Conservation (phyloP, 2,888 invertebrate genomes). For the Agrypnus murinus region DNA sequence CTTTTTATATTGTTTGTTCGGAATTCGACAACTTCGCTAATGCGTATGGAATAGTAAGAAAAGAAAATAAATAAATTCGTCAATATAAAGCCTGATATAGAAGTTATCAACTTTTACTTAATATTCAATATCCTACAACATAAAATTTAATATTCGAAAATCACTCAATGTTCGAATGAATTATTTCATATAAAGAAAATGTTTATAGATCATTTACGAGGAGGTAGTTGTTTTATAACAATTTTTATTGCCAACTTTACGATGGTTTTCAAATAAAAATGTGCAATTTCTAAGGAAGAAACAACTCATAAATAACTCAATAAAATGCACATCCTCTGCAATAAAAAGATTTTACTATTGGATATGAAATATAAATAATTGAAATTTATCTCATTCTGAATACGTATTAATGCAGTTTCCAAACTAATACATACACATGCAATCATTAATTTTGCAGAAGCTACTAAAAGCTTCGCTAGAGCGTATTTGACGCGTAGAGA, state of each 20-base stretch:
- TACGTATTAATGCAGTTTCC: conserved; percentile 22
- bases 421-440: conserved; percentile 35
- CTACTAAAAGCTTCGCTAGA: conserved; percentile 29
- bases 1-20: too few relatives aligned
- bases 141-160: conserved; percentile 8
- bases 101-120: not conserved
- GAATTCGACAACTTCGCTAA: too few relatives aligned
- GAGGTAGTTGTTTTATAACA: conserved; percentile 24
- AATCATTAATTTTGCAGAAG: conserved; percentile 41
- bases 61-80: too few relatives aligned
- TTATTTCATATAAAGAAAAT: conserved; percentile 11
- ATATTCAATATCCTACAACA: conserved; percentile 6
- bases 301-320: conserved; percentile 17
- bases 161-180: conserved; percentile 13
- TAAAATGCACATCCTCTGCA: conserved; percentile 17
- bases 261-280: conserved; percentile 27
- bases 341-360: conserved; percentile 4
- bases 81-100: too few relatives aligned
- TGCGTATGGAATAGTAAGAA: too few relatives aligned
- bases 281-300: conserved; percentile 16
- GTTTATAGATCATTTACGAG: conserved; percentile 26
- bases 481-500: conserved; percentile 31
- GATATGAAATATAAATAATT: conserved; percentile 11
- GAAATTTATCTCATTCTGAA: not conserved
- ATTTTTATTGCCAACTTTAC: conserved; percentile 19